These are phyloP conservation scores for Euborellia annulipes DNA, from an alignment of 1,140 invertebrate genomes.

Conservation along the genomic window DNA sequence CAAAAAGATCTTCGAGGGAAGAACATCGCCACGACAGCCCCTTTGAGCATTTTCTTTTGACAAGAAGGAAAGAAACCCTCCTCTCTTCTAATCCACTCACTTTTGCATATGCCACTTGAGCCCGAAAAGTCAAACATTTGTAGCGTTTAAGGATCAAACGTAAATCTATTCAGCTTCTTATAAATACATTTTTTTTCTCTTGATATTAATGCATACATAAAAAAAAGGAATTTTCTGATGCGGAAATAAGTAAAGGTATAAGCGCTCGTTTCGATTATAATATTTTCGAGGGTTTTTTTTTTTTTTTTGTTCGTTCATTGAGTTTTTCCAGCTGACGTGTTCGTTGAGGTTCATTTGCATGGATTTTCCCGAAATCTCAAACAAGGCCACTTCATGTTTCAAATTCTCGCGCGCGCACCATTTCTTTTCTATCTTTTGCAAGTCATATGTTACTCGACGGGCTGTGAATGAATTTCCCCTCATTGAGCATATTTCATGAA, in stretches of 20 bases:
- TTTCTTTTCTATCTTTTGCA: too few relatives aligned
- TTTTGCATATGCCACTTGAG: conserved; percentile 15
- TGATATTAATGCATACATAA: conserved; percentile 6
- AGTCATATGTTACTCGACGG: too few relatives aligned
- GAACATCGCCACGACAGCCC: conserved; percentile 10
- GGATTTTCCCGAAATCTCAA: too few relatives aligned
- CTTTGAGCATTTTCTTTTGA: conserved; percentile 11
- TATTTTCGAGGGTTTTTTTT: too few relatives aligned
- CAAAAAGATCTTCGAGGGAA: neutral
- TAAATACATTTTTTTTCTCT: conserved; percentile 10
- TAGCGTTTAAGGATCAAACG: conserved; percentile 13
- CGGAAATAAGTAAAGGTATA: conserved; percentile 5
- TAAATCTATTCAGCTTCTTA: conserved; percentile 14
- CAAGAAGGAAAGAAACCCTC: conserved; percentile 5
- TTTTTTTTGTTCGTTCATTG: too few relatives aligned
- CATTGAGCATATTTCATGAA: too few relatives aligned
- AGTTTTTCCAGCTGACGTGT: too few relatives aligned
- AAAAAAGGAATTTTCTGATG: conserved; percentile 7
- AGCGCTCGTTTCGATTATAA: too few relatives aligned
- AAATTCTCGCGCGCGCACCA: too few relatives aligned
- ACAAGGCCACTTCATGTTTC: too few relatives aligned
- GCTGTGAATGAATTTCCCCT: too few relatives aligned
- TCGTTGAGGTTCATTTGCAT: too few relatives aligned
- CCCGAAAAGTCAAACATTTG: conserved; percentile 13
- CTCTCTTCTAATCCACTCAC: conserved; percentile 13